These are phyloP conservation scores for Drosophila setifemur DNA, from an alignment of 1,140 invertebrate genomes.

Conservation along the genomic window DNA sequence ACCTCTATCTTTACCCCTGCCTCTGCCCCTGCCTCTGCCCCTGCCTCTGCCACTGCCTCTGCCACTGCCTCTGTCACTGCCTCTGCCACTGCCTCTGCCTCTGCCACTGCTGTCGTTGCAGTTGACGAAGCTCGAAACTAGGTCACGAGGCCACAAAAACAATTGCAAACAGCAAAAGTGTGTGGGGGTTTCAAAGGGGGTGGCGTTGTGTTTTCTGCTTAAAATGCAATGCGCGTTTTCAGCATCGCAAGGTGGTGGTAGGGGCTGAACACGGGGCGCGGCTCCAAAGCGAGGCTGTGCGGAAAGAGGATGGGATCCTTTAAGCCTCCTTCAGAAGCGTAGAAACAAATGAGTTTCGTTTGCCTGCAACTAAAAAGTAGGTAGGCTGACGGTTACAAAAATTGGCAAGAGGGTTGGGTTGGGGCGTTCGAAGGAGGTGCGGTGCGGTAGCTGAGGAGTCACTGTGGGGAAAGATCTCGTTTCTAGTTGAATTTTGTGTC, in stretches of 20 bases:
- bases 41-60: conserved; percentile 22
- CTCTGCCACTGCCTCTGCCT: conserved; percentile 22
- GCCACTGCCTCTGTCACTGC: conserved; percentile 6
- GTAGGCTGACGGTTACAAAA: background rate
- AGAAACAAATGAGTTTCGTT: conserved; percentile 47
- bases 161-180: conserved; percentile 56
- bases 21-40: conserved; percentile 19
- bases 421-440: background rate
- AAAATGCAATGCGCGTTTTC: conserved; percentile 62
- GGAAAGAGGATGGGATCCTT: conserved; percentile 16
- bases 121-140: conserved; percentile 75
- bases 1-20: conserved; percentile 13
- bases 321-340: conserved; percentile 41
- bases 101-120: conserved; percentile 58
- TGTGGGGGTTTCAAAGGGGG: conserved; percentile 1
- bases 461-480: conserved; percentile 40
- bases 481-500: conserved; percentile 48
- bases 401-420: no score
- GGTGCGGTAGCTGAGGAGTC: conserved; percentile 16
- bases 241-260: background rate
- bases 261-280: background rate
- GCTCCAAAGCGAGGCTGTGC: conserved; percentile 13
- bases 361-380: conserved; percentile 11
- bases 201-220: conserved; percentile 37
- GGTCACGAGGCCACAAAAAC: conserved; percentile 82